These are phyloP conservation scores for Rotaria sp. DNA, from an alignment of 2,888 invertebrate genomes.

Conservation along the genomic window DNA sequence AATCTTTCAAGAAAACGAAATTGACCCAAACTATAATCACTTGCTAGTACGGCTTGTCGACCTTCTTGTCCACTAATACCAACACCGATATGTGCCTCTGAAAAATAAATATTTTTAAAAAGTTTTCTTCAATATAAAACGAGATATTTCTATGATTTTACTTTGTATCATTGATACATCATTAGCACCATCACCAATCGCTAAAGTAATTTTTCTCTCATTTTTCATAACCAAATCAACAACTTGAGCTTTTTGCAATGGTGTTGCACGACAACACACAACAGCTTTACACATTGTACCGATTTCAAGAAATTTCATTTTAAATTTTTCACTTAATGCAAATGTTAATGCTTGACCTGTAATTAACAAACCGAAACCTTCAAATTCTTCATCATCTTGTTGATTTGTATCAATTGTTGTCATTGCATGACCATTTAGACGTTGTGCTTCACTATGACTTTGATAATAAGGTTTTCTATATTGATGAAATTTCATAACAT, in stretches of 20 bases:
- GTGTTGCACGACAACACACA: constrained; percentile 81
- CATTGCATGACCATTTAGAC: neutral
- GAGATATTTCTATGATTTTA: constrained; percentile 50
- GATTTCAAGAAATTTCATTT: constrained; percentile 37
- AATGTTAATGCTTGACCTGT: constrained; percentile 81
- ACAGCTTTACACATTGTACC: constrained; percentile 71
- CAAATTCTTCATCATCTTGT: constrained; percentile 31
- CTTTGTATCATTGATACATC: constrained; percentile 99
- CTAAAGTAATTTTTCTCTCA: constrained; percentile 86
- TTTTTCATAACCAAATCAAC: constrained; percentile 86
- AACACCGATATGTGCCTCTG: constrained; percentile 87
- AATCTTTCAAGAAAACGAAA: constrained; percentile 88
- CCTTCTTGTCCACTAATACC: constrained; percentile 98
- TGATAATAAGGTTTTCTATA: neutral
- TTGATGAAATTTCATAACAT: constrained; percentile 3
- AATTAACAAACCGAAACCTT: constrained; percentile 78
- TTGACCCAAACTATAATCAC: constrained; percentile 95
- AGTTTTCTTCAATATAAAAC: neutral
- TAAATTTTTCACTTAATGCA: constrained; percentile 13
- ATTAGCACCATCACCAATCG: constrained; percentile 97
- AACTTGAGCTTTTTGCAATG: constrained; percentile 93
- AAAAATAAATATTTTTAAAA: neutral
- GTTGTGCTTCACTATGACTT: neutral
- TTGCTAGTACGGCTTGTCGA: constrained; percentile 91
- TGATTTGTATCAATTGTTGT: neutral